Percentiles rank a stretch among this genome's conserved stretches.
phyloP scores from a whole-genome alignment of 2,888 invertebrate species.

The Rotaria magnacalcarata region DNA sequence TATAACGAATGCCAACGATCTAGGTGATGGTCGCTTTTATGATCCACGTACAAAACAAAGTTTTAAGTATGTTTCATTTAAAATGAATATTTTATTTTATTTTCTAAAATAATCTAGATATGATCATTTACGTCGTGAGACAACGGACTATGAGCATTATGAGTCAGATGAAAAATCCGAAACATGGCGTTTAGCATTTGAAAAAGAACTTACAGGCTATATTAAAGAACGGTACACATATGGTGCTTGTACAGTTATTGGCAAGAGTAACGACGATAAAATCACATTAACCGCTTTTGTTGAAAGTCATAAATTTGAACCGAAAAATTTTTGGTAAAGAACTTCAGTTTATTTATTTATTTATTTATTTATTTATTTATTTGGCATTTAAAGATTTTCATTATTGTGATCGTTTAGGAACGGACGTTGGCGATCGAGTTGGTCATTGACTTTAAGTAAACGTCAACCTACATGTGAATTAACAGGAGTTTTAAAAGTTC shows the following conservation, averaged over 20 bases:
- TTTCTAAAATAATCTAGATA: constrained; percentile 23
- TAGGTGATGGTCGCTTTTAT: constrained; percentile 84
- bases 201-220: constrained; percentile 81
- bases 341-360: constrained; percentile 47
- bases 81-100: not conserved
- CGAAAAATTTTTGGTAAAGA: constrained; percentile 69
- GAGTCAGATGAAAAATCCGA: constrained; percentile 68
- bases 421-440: constrained; percentile 44
- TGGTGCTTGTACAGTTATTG: constrained; percentile 70
- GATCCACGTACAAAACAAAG: constrained; percentile 89
- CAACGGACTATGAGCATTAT: constrained; percentile 53
- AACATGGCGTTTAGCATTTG: constrained; percentile 82
- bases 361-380: not conserved
- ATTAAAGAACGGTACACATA: constrained; percentile 87
- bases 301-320: constrained; percentile 97
- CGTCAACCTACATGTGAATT: constrained; percentile 30
- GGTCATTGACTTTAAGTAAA: constrained; percentile 43
- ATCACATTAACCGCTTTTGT: constrained; percentile 83
- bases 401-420: constrained; percentile 17
- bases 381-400: not conserved
- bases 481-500: constrained; percentile 44
- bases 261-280: constrained; percentile 63
- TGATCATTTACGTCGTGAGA: constrained; percentile 50
- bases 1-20: constrained; percentile 92
- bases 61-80: constrained; percentile 63